phyloP scores from a whole-genome alignment of 2,888 invertebrate genomes.

The Maniola hyperantus region DNA sequence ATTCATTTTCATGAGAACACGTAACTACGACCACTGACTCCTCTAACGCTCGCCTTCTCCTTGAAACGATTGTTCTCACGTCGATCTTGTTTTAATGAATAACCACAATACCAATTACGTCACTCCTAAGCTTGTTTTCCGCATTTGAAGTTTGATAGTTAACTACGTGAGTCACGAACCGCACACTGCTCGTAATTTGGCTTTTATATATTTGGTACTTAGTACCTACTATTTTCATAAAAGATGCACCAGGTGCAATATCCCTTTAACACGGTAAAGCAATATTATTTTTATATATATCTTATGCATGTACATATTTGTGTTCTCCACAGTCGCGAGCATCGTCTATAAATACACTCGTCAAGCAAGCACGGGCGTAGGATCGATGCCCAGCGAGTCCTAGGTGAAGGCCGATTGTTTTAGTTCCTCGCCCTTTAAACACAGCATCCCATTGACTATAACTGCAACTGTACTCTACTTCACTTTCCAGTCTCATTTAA shows the following conservation, averaged over 20 bases:
- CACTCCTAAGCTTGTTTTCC: slow-evolving; percentile 76
- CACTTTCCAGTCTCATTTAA: not conserved
- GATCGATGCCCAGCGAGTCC: slow-evolving; percentile 73
- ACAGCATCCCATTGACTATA: slow-evolving; percentile 54
- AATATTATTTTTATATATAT: slow-evolving; percentile 32
- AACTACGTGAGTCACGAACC: slow-evolving; percentile 78
- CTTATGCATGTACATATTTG: slow-evolving; percentile 31
- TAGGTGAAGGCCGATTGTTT: slow-evolving; percentile 75
- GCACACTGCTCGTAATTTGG: slow-evolving; percentile 43
- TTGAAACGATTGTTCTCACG: slow-evolving; percentile 78
- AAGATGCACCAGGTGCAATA: slow-evolving; percentile 24
- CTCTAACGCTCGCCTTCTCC: slow-evolving; percentile 67
- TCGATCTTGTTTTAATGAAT: slow-evolving; percentile 75
- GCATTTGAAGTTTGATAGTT: slow-evolving; percentile 76
- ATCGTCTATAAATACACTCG: slow-evolving; percentile 73
- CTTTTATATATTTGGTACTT: not conserved
- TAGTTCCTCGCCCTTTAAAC: slow-evolving; percentile 64
- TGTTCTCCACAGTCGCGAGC: slow-evolving; percentile 56
- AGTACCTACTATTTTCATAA: not conserved
- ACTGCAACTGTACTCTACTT: slow-evolving; percentile 9
- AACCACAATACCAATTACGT: slow-evolving; percentile 80
- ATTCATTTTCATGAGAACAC: slow-evolving; percentile 66
- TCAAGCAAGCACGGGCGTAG: slow-evolving; percentile 64
- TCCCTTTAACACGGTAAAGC: slow-evolving; percentile 15
- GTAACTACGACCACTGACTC: slow-evolving; percentile 50